Conservation (phyloP, 2,888 invertebrate species). For the Xestia xanthographa region DNA sequence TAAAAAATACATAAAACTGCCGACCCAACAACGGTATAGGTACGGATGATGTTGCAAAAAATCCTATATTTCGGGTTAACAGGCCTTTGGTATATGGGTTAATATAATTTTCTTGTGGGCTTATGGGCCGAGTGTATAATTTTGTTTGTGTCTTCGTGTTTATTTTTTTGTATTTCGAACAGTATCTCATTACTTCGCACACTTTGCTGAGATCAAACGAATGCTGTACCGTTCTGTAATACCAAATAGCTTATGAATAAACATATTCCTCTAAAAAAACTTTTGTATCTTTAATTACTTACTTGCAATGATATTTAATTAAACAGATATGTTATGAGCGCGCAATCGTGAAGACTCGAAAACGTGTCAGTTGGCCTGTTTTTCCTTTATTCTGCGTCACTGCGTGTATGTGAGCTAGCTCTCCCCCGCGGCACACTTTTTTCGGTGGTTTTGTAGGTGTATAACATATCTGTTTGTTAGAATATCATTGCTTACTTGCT, state of each 20-base stretch:
- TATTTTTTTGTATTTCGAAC: constrained; percentile 29
- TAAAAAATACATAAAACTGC: constrained; percentile 78
- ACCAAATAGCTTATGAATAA: neutral
- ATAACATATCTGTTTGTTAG: too few relatives aligned
- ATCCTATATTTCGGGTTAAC: constrained; percentile 63
- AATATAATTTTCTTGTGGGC: constrained; percentile 62
- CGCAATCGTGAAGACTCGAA: too few relatives aligned
- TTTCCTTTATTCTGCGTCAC: too few relatives aligned
- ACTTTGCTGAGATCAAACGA: constrained; percentile 37
- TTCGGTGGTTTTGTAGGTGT: too few relatives aligned
- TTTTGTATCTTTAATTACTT: neutral
- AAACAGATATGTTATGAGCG: too few relatives aligned
- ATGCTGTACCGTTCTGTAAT: constrained; percentile 3
- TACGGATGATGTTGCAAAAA: constrained; percentile 76
- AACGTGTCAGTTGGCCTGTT: too few relatives aligned
- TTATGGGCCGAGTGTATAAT: constrained; percentile 58
- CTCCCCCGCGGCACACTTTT: too few relatives aligned
- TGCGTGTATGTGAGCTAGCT: too few relatives aligned
- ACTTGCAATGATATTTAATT: too few relatives aligned
- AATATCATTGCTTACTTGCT: neutral
- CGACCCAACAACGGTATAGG: constrained; percentile 74
- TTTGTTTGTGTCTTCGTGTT: constrained; percentile 51
- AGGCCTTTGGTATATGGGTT: constrained; percentile 60
- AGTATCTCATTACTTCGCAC: constrained; percentile 49
- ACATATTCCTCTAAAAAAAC: too few relatives aligned